Evolutionary conservation across 2,797 vertebrate genomes (phyloP).

Genomic region (Sebastes nivosus): DNA sequence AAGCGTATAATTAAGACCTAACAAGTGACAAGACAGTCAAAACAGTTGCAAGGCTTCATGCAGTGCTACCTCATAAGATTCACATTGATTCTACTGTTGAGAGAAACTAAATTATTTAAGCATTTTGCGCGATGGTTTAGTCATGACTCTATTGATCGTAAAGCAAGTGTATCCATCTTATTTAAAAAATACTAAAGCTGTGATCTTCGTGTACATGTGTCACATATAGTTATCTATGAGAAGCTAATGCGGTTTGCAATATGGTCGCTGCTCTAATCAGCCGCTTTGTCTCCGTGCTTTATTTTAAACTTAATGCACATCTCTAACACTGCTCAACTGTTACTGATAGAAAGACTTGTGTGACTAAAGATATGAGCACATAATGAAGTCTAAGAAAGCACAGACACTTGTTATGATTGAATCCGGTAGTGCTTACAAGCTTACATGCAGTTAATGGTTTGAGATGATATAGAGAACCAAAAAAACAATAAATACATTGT

Average conservation of each 20-base stretch:
- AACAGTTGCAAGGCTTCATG: conserved; percentile 77
- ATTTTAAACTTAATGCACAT: conserved; percentile 39
- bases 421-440: conserved; percentile 65
- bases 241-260: conserved; percentile 28
- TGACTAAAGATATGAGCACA: conserved; percentile 61
- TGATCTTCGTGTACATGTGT: conserved; percentile 57
- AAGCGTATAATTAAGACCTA: conserved; percentile 48
- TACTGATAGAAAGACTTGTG: conserved; percentile 44
- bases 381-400: conserved; percentile 61
- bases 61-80: conserved; percentile 76
- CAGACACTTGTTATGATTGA: conserved; percentile 67
- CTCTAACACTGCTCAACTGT: conserved; percentile 49
- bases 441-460: conserved; percentile 79
- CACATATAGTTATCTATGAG: conserved; percentile 37
- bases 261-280: conserved; percentile 20
- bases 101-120: conserved; percentile 51
- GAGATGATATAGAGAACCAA: conserved; percentile 74
- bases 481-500: conserved; percentile 82
- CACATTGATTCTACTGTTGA: conserved; percentile 62
- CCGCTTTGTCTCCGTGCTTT: conserved; percentile 32
- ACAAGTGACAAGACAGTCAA: conserved; percentile 65
- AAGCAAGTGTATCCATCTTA: conserved; percentile 21
- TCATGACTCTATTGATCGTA: conserved; percentile 32
- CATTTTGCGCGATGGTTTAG: conserved; percentile 37
- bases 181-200: conserved; percentile 57